Percentiles rank a stretch among this genome's conserved stretches.
These are phyloP conservation scores for Tauraco hartlaubi DNA, from an alignment of 2,797 vertebrate species.

Conservation along the genomic window DNA sequence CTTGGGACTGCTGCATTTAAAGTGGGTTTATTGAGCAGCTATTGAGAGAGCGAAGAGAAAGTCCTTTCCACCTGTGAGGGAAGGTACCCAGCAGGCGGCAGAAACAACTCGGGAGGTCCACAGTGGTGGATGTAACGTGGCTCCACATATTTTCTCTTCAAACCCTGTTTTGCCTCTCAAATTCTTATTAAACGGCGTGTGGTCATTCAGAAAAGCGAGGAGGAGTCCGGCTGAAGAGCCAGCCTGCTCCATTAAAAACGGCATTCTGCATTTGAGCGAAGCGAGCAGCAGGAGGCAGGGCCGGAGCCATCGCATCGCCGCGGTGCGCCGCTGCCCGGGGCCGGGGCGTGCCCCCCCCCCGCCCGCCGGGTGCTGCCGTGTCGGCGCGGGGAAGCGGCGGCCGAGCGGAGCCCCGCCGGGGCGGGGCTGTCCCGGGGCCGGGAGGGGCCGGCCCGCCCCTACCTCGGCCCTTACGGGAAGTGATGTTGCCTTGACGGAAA, in stretches of 20 bases:
- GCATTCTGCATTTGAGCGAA: background rate
- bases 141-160: background rate
- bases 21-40: background rate
- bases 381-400: background rate
- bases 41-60: background rate
- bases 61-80: background rate
- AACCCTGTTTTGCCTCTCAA: background rate
- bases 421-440: background rate
- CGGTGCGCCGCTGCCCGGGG: background rate
- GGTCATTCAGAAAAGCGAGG: background rate
- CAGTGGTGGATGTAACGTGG: background rate
- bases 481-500: constrained; percentile 77
- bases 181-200: background rate
- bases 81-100: background rate
- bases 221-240: background rate
- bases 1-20: background rate
- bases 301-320: too few relatives aligned
- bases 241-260: rapidly evolving
- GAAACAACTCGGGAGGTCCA: background rate
- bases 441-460: background rate
- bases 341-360: too few relatives aligned
- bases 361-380: too few relatives aligned
- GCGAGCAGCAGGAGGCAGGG: background rate
- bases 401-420: background rate
- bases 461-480: constrained; percentile 75